These are phyloP conservation scores for Melipona beecheii DNA, from an alignment of 2,888 invertebrate species.

Conservation along the genomic window DNA sequence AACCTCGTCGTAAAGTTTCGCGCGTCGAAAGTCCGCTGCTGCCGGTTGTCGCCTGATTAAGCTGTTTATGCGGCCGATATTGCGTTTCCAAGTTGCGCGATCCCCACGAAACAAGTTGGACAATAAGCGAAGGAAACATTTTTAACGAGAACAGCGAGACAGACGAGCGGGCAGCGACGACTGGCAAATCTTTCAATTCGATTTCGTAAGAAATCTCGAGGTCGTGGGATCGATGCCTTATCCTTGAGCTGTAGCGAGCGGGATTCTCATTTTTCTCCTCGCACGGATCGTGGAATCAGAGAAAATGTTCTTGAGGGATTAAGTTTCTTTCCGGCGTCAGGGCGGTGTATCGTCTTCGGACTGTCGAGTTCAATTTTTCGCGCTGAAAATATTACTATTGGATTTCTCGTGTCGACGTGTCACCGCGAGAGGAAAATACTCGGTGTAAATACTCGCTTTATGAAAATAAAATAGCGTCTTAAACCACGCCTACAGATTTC, in stretches of 20 bases:
- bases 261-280: not conserved
- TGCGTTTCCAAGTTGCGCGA: constrained; percentile 53
- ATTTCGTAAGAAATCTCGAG: not conserved
- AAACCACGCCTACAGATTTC: not conserved
- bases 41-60: constrained; percentile 64
- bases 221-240: constrained; percentile 26
- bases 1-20: constrained; percentile 52
- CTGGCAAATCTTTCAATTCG: constrained; percentile 16
- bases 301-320: constrained; percentile 14
- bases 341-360: not conserved
- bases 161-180: not conserved
- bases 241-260: not conserved
- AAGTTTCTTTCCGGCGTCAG: not conserved
- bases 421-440: not conserved
- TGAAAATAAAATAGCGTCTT: not conserved
- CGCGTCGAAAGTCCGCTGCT: constrained; percentile 46
- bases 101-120: constrained; percentile 61
- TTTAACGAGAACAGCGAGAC: constrained; percentile 63
- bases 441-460: not conserved
- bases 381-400: not conserved
- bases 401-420: not conserved
- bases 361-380: not conserved
- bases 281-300: not conserved
- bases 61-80: constrained; percentile 63
- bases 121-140: constrained; percentile 45